Evolutionary conservation across 35 echinoderm and acorn worm genomes (phyloP), one percentile per base, ranked within the genome.

Genomic region (Antedon bifida): DNA sequence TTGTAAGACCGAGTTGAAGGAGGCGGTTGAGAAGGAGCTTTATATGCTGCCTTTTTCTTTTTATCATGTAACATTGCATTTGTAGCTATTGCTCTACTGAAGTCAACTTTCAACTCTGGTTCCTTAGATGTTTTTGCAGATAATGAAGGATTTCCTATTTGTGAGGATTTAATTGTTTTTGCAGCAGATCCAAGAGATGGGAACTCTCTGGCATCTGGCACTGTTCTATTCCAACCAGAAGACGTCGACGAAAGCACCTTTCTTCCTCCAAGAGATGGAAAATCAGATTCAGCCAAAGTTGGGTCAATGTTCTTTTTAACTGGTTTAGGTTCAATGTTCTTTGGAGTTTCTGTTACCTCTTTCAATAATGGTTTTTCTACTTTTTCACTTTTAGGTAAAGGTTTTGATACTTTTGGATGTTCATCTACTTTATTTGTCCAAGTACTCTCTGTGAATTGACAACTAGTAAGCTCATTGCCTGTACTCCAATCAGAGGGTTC

Each of bases 1-100:
- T 88, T 85, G 30, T 77, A 78, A 38, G 75, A 77, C 39, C 5
- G 34, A 36, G 81, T 78, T 34, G 64, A 17, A 21, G 36, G 77
- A 34, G 45, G 36, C 29, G 83, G 30, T 64, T 76, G 19, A 28
- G 51, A 16, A 30, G 86, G 44, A 5, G 29, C 19, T 11, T 2
- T 28, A 36, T 14, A 23, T 34, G 74, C 3, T 32, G 76, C 76
- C 31, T 78, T 78, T 11, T 64, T 64, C 51, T 64, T 64, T 64
- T 64, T 64, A 64, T 64, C 51, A 64, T 64, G 51, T 21, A 64
- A 23, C 23, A 64, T 64, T 1, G 51, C 51, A 64, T 64, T 64
- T 19, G 78, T 17, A 26, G 78, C 78, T 36, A 29, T 39, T 80
- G 78, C 78, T 29, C 17, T 36, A 26, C 33, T 29, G 28, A 29